These are phyloP conservation scores for Orchestia grillus DNA, from an alignment of 1,140 invertebrate species.

Conservation along the genomic window DNA sequence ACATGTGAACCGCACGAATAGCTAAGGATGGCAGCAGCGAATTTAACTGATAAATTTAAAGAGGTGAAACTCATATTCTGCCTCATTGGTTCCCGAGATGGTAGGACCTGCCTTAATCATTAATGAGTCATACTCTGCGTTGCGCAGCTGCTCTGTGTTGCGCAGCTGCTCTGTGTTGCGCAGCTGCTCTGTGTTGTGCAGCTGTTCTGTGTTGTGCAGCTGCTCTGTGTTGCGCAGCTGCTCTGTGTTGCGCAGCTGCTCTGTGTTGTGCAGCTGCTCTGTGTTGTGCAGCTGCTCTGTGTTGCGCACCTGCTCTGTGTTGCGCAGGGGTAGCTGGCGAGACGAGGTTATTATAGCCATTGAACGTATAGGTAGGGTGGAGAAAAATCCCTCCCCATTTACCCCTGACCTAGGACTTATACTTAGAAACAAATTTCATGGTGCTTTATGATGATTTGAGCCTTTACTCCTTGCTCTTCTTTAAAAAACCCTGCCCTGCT, in stretches of 20 bases:
- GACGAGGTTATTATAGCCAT: too few species aligned
- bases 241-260: too few species aligned
- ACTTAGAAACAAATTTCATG: neutral
- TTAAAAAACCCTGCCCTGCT: neutral
- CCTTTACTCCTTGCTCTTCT: neutral
- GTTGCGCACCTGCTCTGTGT: too few species aligned
- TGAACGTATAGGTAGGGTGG: neutral
- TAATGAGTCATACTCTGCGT: too few species aligned
- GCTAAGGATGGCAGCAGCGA: neutral
- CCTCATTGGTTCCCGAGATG: neutral
- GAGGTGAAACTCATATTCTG: neutral
- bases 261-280: too few species aligned
- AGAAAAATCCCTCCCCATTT: neutral
- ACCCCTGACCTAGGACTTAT: neutral
- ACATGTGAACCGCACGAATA: neutral
- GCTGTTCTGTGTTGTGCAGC: too few species aligned
- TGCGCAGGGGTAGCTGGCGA: too few species aligned
- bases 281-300: too few species aligned
- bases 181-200: too few species aligned
- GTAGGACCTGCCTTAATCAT: neutral
- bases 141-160: too few species aligned
- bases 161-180: too few species aligned
- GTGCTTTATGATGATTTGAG: neutral
- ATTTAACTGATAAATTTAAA: neutral
- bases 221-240: too few species aligned